phyloP scores from a whole-genome alignment of 2,888 invertebrate genomes.

The Mesorhabditis sp. region DNA sequence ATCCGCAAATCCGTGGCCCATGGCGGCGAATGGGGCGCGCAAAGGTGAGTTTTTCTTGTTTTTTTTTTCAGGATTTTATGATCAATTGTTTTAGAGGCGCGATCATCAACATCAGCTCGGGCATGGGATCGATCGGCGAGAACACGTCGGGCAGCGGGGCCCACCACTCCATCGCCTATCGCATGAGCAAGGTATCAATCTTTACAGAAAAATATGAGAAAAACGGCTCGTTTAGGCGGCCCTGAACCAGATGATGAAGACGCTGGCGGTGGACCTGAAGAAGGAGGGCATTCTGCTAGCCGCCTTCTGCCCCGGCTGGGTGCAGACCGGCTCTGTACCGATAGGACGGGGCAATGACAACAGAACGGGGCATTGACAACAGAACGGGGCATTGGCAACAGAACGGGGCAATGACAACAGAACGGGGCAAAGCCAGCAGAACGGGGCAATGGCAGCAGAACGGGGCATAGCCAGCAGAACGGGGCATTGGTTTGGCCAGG shows the following conservation, averaged over 20 bases:
- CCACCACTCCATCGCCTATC: conserved; percentile 4
- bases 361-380: no score
- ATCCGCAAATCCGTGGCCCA: not conserved
- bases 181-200: conserved; percentile 5
- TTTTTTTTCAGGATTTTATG: not conserved
- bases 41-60: not conserved
- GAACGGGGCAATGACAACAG: no score
- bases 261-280: conserved; percentile 12
- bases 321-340: conserved; percentile 11
- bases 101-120: conserved; percentile 14
- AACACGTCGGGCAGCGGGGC: conserved; percentile 9
- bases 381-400: no score
- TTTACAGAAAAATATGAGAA: not conserved
- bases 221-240: conserved; percentile 13
- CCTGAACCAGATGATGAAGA: conserved; percentile 24
- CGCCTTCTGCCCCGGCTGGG: conserved; percentile 28
- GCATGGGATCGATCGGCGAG: conserved; percentile 10
- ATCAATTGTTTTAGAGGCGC: conserved; percentile 3
- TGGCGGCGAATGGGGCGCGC: not conserved
- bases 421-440: no score
- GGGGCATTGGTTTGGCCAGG: no score
- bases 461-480: no score
- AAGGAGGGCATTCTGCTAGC: conserved; percentile 16
- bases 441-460: no score
- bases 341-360: not conserved